Base-by-base conservation (phyloP, 1,140 invertebrate genomes). In the Drosophila oshimai region DNA sequence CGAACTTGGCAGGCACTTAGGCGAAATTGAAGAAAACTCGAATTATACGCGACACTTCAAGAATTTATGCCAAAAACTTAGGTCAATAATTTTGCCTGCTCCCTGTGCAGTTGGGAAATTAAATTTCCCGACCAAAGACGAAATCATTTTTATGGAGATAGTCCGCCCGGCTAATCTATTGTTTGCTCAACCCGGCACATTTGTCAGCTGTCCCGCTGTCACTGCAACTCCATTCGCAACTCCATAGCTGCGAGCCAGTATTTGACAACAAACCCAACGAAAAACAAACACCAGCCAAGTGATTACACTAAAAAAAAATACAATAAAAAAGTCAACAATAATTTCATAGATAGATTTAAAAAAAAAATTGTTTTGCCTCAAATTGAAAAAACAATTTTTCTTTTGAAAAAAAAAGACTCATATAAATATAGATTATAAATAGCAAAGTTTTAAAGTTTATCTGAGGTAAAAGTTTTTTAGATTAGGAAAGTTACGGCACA, bases 1-100 rank as follows among this genome's bases (percentile, higher is more conserved):
- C 47, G 7, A 34, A 72, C 45, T 71, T 71, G n/a, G 55, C 50
- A 33, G 37, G 36, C 36, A 57, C 74, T 50, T 65, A 36, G 46
- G 28, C 47, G 47, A 62, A 74, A 71, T 77, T 72, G 47, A 60
- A 77, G 68, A 73, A 57, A 72, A 54, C 50, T 71, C 57, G 64
- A 77, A 49, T 70, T 70, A 70, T 46, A 64, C 51, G 49, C 79
- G 74, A 64, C 74, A 80, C 80, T 79, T 55, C 37, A 55, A 47
- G 20, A 84, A 84, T 79, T 84, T 79, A 83, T 84, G 79, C 42
- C 18, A 7, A 13, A 72, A 83, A 83, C 68, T 54, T 83, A 42
- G 64, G 10, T 68, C 64, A 68, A 53, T 65, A 65, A 64, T 39
- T 42, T 67, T 22, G 17, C 34, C 20, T 28, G 36, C 57, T 50